Evolutionary conservation across 2,888 invertebrate genomes (phyloP).

Genomic region (Polymixis flavicincta): DNA sequence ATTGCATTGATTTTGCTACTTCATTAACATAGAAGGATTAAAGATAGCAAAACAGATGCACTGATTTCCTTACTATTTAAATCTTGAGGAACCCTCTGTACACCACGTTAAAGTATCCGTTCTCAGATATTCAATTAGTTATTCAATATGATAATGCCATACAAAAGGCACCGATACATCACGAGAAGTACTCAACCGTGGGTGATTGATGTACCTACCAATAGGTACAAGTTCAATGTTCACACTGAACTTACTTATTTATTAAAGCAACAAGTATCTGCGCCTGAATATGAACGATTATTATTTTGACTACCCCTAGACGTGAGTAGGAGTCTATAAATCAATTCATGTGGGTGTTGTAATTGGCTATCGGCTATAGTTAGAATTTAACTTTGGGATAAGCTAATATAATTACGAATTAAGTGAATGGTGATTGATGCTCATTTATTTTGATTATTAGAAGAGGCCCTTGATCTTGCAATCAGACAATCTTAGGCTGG

Average conservation of each 20-base stretch:
- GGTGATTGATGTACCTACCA: constrained; percentile 39
- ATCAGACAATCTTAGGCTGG: no score
- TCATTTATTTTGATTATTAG: background rate
- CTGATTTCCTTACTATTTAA: background rate
- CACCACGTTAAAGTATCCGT: background rate
- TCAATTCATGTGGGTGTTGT: background rate
- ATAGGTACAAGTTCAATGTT: constrained; percentile 17
- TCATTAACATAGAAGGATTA: background rate
- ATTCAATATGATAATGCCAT: constrained; percentile 42
- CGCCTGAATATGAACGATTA: background rate
- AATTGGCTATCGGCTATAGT: background rate
- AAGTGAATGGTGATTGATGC: background rate
- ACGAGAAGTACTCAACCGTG: constrained; percentile 6
- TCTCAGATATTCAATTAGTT: constrained; percentile 6
- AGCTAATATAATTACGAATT: background rate
- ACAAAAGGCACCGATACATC: constrained; percentile 37
- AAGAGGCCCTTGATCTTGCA: background rate
- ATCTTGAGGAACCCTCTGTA: background rate
- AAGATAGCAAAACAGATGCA: background rate
- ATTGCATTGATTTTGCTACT: no score
- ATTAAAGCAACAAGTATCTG: constrained; percentile 35
- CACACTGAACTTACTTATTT: constrained; percentile 36
- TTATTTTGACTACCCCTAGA: constrained; percentile 26
- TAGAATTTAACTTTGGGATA: background rate
- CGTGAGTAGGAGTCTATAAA: background rate